A percentile compares a stretch with the other conserved stretches of the same genome.
phyloP scores from a whole-genome alignment of 2,888 invertebrate species.

The Exocentrus adspersus region DNA sequence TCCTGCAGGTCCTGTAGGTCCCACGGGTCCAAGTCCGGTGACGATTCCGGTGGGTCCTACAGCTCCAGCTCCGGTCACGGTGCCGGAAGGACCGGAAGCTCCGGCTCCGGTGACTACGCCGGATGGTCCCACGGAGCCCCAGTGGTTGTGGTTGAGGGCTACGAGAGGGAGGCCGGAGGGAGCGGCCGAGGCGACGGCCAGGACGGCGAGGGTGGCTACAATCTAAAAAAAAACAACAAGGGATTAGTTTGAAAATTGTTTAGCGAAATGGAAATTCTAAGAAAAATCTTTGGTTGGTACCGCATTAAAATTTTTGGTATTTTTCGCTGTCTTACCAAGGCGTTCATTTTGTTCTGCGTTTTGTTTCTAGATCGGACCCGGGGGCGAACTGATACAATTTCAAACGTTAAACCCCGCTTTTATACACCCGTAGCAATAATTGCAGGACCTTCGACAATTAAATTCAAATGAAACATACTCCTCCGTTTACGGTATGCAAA shows the following conservation, averaged over 20 bases:
- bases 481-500: not conserved
- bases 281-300: too few species aligned
- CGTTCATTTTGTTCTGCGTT: not conserved
- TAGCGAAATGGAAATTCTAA: too few species aligned
- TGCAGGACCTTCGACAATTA: not conserved
- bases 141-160: constrained; percentile 24
- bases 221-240: not conserved
- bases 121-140: constrained; percentile 32
- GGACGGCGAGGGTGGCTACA: constrained; percentile 7
- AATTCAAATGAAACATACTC: not conserved
- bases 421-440: not conserved
- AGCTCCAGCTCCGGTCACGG: constrained; percentile 35
- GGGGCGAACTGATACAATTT: not conserved
- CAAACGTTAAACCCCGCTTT: not conserved
- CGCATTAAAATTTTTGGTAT: too few species aligned
- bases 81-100: constrained; percentile 35
- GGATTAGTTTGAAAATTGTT: too few species aligned
- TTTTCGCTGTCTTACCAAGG: not conserved
- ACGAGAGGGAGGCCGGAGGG: not conserved
- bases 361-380: not conserved
- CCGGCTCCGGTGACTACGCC: constrained; percentile 33
- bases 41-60: constrained; percentile 37
- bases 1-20: constrained; percentile 37
- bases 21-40: constrained; percentile 38
- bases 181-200: constrained; percentile 4